These are phyloP conservation scores for Drosophila littoralis DNA, from an alignment of 1,140 invertebrate species.

Conservation along the genomic window DNA sequence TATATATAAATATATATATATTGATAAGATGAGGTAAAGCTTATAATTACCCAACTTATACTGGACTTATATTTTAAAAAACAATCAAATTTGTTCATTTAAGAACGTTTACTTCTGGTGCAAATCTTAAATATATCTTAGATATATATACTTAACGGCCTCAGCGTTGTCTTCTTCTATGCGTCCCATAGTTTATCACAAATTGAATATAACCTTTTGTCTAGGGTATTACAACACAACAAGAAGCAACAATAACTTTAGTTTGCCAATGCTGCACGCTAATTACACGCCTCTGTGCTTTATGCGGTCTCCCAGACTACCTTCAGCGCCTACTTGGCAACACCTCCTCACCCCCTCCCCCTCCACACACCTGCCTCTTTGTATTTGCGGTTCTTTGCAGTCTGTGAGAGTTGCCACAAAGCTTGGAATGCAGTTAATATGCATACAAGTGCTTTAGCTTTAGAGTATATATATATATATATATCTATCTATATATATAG, in stretches of 20 bases:
- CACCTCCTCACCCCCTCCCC: background rate
- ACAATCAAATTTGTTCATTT: too few relatives aligned
- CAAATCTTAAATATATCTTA: too few relatives aligned
- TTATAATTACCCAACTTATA: too few relatives aligned
- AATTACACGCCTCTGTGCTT: constrained; percentile 79
- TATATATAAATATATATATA: too few relatives aligned
- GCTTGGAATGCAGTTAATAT: constrained; percentile 79
- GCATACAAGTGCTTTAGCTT: constrained; percentile 40
- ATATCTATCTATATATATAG: background rate
- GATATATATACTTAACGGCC: too few relatives aligned
- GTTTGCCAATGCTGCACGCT: constrained; percentile 76
- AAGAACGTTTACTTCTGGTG: too few relatives aligned
- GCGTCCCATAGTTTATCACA: background rate
- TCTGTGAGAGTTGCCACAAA: constrained; percentile 23
- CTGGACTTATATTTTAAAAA: too few relatives aligned
- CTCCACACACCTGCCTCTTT: background rate
- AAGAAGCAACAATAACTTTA: constrained; percentile 44
- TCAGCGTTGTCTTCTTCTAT: background rate
- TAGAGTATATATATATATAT: background rate
- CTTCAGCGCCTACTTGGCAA: background rate
- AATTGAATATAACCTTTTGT: background rate
- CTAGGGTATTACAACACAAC: background rate
- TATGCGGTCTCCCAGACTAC: constrained; percentile 58
- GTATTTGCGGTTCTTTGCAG: constrained; percentile 63
- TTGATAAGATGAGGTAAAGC: too few relatives aligned